These are phyloP conservation scores for Byasa hedistus DNA, from an alignment of 2,888 invertebrate species.

Conservation along the genomic window DNA sequence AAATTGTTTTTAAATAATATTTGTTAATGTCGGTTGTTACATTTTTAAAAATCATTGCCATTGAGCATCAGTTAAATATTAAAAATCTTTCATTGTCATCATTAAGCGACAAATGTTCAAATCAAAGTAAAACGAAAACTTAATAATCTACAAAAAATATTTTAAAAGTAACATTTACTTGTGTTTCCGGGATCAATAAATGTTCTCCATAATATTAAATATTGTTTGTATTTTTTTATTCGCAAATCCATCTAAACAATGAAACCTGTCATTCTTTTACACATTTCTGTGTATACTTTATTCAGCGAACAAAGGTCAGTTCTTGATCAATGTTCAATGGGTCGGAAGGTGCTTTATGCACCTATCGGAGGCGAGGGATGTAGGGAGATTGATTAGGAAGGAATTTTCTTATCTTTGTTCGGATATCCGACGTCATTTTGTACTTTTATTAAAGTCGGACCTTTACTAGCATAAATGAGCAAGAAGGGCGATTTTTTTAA, in stretches of 20 bases:
- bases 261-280: slow-evolving; percentile 32
- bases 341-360: slow-evolving; percentile 35
- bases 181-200: background rate
- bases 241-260: slow-evolving; percentile 23
- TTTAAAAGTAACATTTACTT: background rate
- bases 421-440: slow-evolving; percentile 11
- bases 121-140: too few relatives aligned
- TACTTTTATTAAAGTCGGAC: slow-evolving; percentile 18
- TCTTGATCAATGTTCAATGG: slow-evolving; percentile 46
- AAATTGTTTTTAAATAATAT: background rate
- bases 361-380: slow-evolving; percentile 30
- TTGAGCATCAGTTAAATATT: too few relatives aligned
- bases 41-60: background rate
- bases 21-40: background rate
- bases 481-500: slow-evolving; percentile 5
- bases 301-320: slow-evolving; percentile 42
- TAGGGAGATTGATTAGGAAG: slow-evolving; percentile 32
- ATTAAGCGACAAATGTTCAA: too few relatives aligned
- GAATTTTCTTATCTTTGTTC: slow-evolving; percentile 18
- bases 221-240: background rate
- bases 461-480: background rate
- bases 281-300: slow-evolving; percentile 40
- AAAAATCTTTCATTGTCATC: too few relatives aligned
- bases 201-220: background rate
- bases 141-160: background rate